A percentile compares a stretch with the other conserved stretches of the same genome.
phyloP scores from a whole-genome alignment of 2,797 vertebrate species.

The Bufotes viridis region DNA sequence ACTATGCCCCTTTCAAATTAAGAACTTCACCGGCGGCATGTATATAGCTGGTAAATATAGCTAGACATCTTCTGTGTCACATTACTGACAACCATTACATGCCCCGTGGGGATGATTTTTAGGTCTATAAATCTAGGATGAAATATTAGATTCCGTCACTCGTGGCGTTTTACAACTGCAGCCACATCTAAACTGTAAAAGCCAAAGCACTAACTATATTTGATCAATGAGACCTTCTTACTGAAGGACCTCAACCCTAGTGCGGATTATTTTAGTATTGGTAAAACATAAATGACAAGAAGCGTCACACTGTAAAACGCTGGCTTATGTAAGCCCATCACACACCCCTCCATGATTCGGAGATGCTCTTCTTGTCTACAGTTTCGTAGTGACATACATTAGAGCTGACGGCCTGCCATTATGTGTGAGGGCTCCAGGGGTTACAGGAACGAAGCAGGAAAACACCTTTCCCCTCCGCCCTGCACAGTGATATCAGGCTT shows the following conservation, averaged over 20 bases:
- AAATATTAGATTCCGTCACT: conserved; percentile 4
- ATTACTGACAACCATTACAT: background rate
- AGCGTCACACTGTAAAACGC: background rate
- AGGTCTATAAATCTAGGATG: background rate
- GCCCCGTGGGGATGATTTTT: background rate
- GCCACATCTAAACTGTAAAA: background rate
- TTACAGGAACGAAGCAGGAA: background rate
- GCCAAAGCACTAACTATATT: background rate
- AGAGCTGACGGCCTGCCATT: background rate
- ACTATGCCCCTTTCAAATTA: no score
- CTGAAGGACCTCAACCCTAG: background rate
- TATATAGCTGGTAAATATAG: background rate
- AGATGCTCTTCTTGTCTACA: background rate
- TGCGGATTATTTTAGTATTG: background rate
- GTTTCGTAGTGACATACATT: background rate
- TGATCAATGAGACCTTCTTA: background rate
- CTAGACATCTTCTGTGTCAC: background rate
- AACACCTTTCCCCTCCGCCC: background rate
- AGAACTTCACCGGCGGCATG: no score
- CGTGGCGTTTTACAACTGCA: background rate
- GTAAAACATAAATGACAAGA: background rate
- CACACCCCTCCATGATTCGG: background rate
- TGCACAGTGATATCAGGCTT: background rate
- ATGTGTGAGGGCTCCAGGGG: conserved; percentile 48
- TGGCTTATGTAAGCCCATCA: background rate